Percentiles rank a stretch among this genome's conserved stretches.
phyloP scores from a whole-genome alignment of 2,113 vertebrate species.

The Tringa solitaria region DNA sequence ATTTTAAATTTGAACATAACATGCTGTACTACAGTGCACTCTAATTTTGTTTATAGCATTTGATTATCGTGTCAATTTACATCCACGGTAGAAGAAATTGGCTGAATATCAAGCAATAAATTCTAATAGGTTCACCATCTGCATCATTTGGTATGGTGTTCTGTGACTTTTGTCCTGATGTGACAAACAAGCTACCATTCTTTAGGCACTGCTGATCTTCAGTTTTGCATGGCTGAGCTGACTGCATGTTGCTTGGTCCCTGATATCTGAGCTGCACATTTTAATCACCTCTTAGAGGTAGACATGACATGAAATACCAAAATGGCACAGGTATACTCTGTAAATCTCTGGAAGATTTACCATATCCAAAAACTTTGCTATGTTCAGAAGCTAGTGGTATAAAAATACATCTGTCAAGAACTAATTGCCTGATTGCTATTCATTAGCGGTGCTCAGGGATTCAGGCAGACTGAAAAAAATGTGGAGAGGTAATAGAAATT shows the following conservation, averaged over 20 bases:
- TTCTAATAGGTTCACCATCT: conserved; percentile 39
- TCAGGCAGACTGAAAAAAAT: background rate
- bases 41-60: conserved; percentile 34
- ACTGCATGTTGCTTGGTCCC: background rate
- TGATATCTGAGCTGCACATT: background rate
- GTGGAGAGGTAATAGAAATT: background rate
- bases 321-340: background rate
- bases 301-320: background rate
- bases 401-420: background rate
- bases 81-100: conserved; percentile 3
- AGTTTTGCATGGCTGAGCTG: background rate
- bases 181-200: conserved; percentile 9
- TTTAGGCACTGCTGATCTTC: background rate
- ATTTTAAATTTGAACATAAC: background rate
- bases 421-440: background rate
- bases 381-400: background rate
- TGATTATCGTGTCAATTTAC: conserved; percentile 44
- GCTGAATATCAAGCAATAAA: background rate
- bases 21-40: background rate
- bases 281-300: background rate
- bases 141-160: conserved; percentile 10
- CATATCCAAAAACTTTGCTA: background rate
- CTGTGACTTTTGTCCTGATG: conserved; percentile 17
- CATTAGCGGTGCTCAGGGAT: background rate
- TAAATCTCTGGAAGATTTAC: background rate